These are phyloP conservation scores for Onthophagus sagittarius DNA, from an alignment of 2,888 invertebrate species.

Conservation along the genomic window DNA sequence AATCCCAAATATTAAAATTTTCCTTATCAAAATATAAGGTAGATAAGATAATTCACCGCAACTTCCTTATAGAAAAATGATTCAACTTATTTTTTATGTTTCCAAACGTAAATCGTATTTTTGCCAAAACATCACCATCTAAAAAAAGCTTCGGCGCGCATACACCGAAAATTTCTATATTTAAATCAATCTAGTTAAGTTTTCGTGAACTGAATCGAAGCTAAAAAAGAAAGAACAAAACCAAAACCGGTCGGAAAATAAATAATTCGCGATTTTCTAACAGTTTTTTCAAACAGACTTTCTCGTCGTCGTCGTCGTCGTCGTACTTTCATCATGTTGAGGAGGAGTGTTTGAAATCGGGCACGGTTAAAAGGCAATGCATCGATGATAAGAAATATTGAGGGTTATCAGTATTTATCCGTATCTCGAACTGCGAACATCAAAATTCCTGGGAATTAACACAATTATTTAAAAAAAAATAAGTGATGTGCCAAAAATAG, in stretches of 20 bases:
- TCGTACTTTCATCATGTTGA: too few relatives aligned
- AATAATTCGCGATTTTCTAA: too few relatives aligned
- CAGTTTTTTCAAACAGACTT: too few relatives aligned
- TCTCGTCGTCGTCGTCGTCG: too few relatives aligned
- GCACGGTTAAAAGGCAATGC: not conserved
- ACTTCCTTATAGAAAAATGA: not conserved
- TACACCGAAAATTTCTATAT: not conserved
- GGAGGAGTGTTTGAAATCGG: not conserved
- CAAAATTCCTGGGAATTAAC: not conserved
- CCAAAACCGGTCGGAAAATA: too few relatives aligned
- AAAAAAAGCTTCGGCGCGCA: not conserved
- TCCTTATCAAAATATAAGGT: too few relatives aligned
- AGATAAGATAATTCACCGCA: not conserved
- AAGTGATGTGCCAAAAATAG: constrained; percentile 5
- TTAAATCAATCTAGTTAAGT: not conserved
- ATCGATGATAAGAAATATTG: not conserved
- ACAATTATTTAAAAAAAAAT: not conserved
- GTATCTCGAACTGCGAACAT: not conserved
- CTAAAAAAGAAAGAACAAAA: not conserved
- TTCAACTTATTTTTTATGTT: not conserved
- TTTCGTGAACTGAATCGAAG: not conserved
- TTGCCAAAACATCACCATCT: not conserved
- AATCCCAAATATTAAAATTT: too few relatives aligned
- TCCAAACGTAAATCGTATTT: not conserved
- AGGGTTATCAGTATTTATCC: not conserved